Percentiles rank a stretch among this genome's conserved stretches.
phyloP scores from a whole-genome alignment of 2,888 invertebrate genomes.

The Sesia bembeciformis region DNA sequence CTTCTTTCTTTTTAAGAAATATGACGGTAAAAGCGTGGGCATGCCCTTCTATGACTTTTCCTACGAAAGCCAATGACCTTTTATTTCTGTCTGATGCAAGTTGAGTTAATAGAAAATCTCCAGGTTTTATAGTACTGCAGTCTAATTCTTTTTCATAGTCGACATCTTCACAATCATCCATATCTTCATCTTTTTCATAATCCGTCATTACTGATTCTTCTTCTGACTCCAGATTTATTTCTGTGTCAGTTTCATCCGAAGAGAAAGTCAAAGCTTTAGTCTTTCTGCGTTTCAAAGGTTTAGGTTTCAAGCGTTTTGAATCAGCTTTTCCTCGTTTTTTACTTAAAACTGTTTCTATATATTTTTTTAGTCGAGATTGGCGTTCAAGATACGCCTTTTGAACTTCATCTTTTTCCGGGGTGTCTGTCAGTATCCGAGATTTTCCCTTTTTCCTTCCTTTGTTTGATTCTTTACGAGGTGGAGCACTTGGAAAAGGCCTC shows the following conservation, averaged over 20 bases:
- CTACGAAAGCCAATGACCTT: neutral
- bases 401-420: neutral
- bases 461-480: neutral
- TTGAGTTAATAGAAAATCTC: neutral
- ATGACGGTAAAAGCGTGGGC: neutral
- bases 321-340: neutral
- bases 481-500: neutral
- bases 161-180: neutral
- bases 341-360: neutral
- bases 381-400: neutral
- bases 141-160: neutral
- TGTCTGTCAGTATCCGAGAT: neutral
- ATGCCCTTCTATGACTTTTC: neutral
- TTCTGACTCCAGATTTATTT: neutral
- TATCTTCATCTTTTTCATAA: neutral
- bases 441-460: neutral
- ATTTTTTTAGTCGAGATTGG: neutral
- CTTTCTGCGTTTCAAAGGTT: neutral
- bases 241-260: neutral
- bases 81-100: neutral
- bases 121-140: neutral
- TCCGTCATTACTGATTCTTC: neutral
- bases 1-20: too few relatives aligned
- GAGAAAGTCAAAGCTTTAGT: neutral
- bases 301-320: neutral